Conservation (phyloP, 1,140 invertebrate species). For the Brachionus angularis region DNA sequence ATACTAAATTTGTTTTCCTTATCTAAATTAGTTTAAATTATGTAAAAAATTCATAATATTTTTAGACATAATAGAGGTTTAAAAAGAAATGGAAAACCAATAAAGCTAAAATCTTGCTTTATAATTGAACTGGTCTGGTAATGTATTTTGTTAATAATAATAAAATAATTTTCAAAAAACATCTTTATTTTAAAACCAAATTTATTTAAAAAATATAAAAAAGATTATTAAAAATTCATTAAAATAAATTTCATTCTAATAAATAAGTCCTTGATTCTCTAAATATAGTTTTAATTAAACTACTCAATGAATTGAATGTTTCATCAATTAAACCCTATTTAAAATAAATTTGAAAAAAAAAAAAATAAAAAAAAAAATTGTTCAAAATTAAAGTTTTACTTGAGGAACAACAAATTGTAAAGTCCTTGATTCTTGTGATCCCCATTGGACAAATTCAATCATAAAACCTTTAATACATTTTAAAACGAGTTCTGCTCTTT, state of each 20-base stretch:
- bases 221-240: neutral
- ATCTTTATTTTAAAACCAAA: too few species aligned
- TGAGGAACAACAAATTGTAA: slow-evolving; percentile 76
- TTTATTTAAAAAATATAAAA: neutral
- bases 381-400: slow-evolving; percentile 58
- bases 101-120: too few species aligned
- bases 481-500: slow-evolving; percentile 88
- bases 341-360: neutral
- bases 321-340: slow-evolving; percentile 32
- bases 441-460: slow-evolving; percentile 85
- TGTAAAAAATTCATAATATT: too few species aligned
- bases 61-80: too few species aligned
- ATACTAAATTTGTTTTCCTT: too few species aligned
- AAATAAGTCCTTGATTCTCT: slow-evolving; percentile 44
- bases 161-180: too few species aligned
- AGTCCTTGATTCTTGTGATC: slow-evolving; percentile 81
- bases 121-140: too few species aligned
- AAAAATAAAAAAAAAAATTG: neutral
- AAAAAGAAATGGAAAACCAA: too few species aligned
- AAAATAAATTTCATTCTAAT: neutral
- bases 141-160: too few species aligned
- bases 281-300: slow-evolving; percentile 38
- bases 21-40: too few species aligned
- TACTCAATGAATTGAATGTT: slow-evolving; percentile 22
- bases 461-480: slow-evolving; percentile 99